Percentiles rank a stretch among this genome's conserved stretches.
Conservation (phyloP, 2,888 invertebrate species). For the Drosophila hamatofila region DNA sequence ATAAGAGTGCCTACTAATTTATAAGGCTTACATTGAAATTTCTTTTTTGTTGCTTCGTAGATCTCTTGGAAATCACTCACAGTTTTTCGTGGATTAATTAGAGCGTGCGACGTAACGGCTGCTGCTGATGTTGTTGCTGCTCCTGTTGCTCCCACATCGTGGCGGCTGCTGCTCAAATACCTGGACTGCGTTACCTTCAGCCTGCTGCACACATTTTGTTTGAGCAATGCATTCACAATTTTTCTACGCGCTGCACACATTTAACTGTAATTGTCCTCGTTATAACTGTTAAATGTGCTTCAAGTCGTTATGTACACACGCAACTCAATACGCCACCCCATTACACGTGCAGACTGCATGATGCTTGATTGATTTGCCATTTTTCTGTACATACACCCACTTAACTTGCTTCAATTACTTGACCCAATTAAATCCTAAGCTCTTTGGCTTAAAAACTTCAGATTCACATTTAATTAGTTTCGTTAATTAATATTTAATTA, state of each 20-base stretch:
- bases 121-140: constrained; percentile 15
- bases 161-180: constrained; percentile 13
- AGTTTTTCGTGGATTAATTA: constrained; percentile 53
- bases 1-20: constrained; percentile 48
- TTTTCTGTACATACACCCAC: background rate
- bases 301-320: constrained; percentile 51
- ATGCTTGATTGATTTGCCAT: constrained; percentile 10
- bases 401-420: background rate
- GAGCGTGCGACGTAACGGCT: constrained; percentile 47
- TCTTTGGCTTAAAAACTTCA: background rate
- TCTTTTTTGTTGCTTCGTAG: constrained; percentile 88
- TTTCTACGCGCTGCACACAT: constrained; percentile 66
- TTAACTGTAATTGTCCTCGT: constrained; percentile 50
- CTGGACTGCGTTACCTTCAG: constrained; percentile 1
- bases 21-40: constrained; percentile 90
- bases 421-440: background rate
- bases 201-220: constrained; percentile 52
- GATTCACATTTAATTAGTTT: background rate
- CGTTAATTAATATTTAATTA: constrained; percentile 4
- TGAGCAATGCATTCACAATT: constrained; percentile 55
- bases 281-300: constrained; percentile 37
- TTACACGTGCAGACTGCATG: constrained; percentile 51
- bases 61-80: constrained; percentile 86
- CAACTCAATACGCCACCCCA: background rate
- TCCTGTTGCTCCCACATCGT: constrained; percentile 4